These are phyloP conservation scores for Pelosia muscerda DNA, from an alignment of 2,888 invertebrate species.

Conservation along the genomic window DNA sequence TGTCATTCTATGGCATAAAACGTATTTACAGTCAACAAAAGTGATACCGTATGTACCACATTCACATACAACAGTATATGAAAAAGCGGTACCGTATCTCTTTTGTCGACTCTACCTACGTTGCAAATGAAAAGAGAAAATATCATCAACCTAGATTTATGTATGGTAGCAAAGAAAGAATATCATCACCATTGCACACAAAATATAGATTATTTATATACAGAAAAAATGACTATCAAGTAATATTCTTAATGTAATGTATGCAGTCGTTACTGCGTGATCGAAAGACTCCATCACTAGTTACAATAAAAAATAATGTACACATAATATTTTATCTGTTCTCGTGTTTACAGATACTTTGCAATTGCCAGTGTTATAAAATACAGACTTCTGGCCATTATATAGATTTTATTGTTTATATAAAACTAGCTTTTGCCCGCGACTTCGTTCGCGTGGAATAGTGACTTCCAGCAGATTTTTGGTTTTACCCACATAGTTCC, in stretches of 20 bases:
- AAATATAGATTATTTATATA: not conserved
- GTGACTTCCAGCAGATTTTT: too few species aligned
- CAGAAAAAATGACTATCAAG: constrained; percentile 25
- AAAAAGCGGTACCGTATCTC: too few species aligned
- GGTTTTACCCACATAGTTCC: too few species aligned
- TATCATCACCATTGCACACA: not conserved
- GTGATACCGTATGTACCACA: too few species aligned
- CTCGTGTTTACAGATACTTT: constrained; percentile 48
- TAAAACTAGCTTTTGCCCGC: too few species aligned
- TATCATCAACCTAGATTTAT: not conserved
- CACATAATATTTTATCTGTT: constrained; percentile 49
- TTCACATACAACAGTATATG: too few species aligned
- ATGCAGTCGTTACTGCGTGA: constrained; percentile 26
- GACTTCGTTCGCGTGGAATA: too few species aligned
- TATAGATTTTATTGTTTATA: constrained; percentile 43
- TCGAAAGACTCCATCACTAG: constrained; percentile 36
- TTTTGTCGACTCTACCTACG: too few species aligned
- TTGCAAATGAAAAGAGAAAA: not conserved
- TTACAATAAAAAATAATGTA: constrained; percentile 48
- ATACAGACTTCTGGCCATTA: constrained; percentile 34
- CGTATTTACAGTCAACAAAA: too few species aligned
- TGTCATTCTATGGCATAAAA: too few species aligned
- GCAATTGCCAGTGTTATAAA: constrained; percentile 47
- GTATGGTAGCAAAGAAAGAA: too few species aligned
- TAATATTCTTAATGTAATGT: constrained; percentile 30